Evolutionary conservation across 2,113 vertebrate species (phyloP).

Genomic region (Eclectus roratus): DNA sequence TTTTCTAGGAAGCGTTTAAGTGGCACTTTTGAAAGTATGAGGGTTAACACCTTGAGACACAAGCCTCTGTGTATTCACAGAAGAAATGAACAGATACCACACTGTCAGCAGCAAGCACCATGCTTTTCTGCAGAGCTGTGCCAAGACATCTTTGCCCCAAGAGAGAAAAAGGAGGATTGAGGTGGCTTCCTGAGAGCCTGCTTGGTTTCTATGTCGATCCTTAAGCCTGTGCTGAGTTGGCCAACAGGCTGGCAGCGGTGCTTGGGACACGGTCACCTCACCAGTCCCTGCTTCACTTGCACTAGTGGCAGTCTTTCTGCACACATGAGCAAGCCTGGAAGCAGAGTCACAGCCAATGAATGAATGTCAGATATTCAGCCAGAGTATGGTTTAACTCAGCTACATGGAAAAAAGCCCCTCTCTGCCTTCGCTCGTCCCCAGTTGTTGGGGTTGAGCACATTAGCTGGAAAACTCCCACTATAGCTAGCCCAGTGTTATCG

Average conservation of each 20-base stretch:
- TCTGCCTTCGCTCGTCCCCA: background rate
- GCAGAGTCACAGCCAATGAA: background rate
- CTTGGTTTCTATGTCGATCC: background rate
- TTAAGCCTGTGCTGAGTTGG: background rate
- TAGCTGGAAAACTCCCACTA: background rate
- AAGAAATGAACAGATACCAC: background rate
- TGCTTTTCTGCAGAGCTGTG: background rate
- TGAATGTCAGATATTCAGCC: background rate
- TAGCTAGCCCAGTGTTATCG: rapidly evolving
- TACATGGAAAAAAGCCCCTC: background rate
- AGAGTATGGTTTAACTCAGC: background rate
- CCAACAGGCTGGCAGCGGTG: background rate
- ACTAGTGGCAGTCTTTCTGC: background rate
- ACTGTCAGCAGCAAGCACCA: background rate
- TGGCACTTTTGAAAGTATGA: background rate
- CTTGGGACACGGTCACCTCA: background rate
- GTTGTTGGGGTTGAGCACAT: background rate
- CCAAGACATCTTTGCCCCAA: background rate
- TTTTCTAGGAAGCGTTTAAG: background rate
- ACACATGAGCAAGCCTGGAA: background rate
- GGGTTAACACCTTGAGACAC: background rate
- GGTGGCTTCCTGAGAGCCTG: background rate
- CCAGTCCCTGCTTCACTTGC: background rate
- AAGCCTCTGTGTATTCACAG: background rate
- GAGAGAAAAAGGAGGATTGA: background rate